Conservation (phyloP, 2,797 vertebrate genomes). For the Sebastes aleutianus region DNA sequence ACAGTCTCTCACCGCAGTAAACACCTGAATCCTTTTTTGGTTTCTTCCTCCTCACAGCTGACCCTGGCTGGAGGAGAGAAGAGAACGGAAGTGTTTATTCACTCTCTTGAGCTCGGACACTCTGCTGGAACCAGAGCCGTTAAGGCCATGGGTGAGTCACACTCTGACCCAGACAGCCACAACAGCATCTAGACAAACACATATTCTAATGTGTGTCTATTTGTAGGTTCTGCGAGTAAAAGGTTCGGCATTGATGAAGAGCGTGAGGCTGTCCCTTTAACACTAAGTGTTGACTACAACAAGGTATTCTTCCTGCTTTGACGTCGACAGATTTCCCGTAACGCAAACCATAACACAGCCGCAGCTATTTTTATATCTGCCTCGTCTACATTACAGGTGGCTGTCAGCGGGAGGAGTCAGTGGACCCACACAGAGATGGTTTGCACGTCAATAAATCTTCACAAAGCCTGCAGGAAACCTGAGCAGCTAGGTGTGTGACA, state of each 20-base stretch:
- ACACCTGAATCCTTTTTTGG: not conserved
- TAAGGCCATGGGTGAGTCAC: constrained; percentile 89
- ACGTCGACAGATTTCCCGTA: not conserved
- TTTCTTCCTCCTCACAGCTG: constrained; percentile 77
- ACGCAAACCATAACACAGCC: not conserved
- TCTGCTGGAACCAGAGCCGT: constrained; percentile 90
- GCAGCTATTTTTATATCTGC: not conserved
- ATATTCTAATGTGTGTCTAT: constrained; percentile 1
- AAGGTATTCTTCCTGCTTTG: constrained; percentile 79
- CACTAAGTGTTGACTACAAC: constrained; percentile 90
- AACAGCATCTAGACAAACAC: not conserved
- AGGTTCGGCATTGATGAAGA: constrained; percentile 94
- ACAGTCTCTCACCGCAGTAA: not conserved
- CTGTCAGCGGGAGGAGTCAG: constrained; percentile 89
- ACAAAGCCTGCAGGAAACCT: constrained; percentile 86
- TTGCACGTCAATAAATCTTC: constrained; percentile 91
- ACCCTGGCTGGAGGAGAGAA: constrained; percentile 90
- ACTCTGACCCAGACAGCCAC: not conserved
- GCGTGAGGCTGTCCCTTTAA: constrained; percentile 91
- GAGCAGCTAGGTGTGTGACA: constrained; percentile 85
- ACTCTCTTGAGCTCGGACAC: constrained; percentile 95
- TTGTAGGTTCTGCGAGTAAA: constrained; percentile 90
- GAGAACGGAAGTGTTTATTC: constrained; percentile 91
- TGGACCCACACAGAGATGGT: constrained; percentile 86
- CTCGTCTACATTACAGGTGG: constrained; percentile 77